Conservation (phyloP, 2,888 invertebrate genomes). For the Lissonota sp. region DNA sequence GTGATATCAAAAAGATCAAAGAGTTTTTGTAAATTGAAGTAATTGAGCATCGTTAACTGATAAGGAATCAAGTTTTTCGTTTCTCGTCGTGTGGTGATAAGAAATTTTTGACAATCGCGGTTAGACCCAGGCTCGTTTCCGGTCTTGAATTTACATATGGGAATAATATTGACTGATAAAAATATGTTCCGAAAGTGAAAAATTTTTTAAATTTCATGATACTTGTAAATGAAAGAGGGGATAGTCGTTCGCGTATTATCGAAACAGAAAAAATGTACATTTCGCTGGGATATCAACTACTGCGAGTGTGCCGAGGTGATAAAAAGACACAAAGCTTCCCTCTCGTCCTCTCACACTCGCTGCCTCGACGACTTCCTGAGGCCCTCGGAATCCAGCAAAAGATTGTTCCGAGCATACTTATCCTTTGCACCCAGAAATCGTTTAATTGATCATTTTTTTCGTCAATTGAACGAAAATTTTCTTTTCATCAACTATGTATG, state of each 20-base stretch:
- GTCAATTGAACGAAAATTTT: too few relatives aligned
- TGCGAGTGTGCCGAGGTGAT: slow-evolving; percentile 75
- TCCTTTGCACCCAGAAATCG: too few relatives aligned
- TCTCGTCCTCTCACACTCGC: slow-evolving; percentile 13
- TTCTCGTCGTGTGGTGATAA: slow-evolving; percentile 16
- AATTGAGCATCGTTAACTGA: not conserved
- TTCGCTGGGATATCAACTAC: slow-evolving; percentile 71
- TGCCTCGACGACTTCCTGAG: slow-evolving; percentile 76
- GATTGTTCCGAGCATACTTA: slow-evolving; percentile 63
- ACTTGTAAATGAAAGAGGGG: not conserved
- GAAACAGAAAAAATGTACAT: slow-evolving; percentile 66
- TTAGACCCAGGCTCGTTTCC: slow-evolving; percentile 3
- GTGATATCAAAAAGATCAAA: too few relatives aligned
- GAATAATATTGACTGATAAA: slow-evolving; percentile 2
- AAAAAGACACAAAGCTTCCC: slow-evolving; percentile 67
- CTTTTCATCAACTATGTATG: too few relatives aligned
- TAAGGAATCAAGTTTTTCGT: slow-evolving; percentile 4
- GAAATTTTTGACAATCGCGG: slow-evolving; percentile 13
- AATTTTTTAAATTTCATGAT: not conserved
- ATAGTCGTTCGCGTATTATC: slow-evolving; percentile 52
- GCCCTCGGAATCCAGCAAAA: slow-evolving; percentile 64
- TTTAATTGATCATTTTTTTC: too few relatives aligned
- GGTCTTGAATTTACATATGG: slow-evolving; percentile 8
- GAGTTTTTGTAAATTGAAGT: too few relatives aligned
- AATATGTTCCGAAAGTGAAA: not conserved